Conservation (phyloP, 1,140 invertebrate genomes). For the Magallana angulata region DNA sequence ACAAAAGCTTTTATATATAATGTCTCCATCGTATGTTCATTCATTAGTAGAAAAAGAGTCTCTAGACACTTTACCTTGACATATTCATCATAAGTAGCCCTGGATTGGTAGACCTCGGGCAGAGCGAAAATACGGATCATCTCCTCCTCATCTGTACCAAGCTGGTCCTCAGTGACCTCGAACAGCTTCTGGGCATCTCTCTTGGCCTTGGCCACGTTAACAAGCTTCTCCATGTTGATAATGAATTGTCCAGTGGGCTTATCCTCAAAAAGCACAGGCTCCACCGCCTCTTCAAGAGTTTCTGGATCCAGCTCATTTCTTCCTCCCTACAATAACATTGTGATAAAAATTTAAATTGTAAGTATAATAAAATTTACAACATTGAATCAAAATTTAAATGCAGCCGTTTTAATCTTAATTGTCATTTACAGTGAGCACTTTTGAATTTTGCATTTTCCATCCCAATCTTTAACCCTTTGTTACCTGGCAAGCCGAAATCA, state of each 20-base stretch:
- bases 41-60: too few species aligned
- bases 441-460: too few species aligned
- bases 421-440: too few species aligned
- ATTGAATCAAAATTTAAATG: too few species aligned
- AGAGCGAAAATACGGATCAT: conserved; percentile 72
- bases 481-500: conserved; percentile 74
- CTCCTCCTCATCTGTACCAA: conserved; percentile 81
- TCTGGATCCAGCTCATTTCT: conserved; percentile 61
- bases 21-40: too few species aligned
- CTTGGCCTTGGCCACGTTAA: conserved; percentile 61
- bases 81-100: conserved; percentile 75
- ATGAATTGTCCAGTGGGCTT: conserved; percentile 66
- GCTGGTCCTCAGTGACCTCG: conserved; percentile 78
- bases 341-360: too few species aligned
- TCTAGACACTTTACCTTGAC: conserved; percentile 66
- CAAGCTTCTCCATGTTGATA: conserved; percentile 69
- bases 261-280: conserved; percentile 65
- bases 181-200: conserved; percentile 67
- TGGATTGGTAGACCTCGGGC: conserved; percentile 71
- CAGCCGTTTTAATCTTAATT: too few species aligned
- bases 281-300: conserved; percentile 64
- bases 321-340: conserved; percentile 56
- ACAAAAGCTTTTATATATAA: too few species aligned
- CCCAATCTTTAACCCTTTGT: too few species aligned
- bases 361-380: too few species aligned